Evolutionary conservation across 2,113 vertebrate genomes (phyloP).

Genomic region (Ochotona princeps): DNA sequence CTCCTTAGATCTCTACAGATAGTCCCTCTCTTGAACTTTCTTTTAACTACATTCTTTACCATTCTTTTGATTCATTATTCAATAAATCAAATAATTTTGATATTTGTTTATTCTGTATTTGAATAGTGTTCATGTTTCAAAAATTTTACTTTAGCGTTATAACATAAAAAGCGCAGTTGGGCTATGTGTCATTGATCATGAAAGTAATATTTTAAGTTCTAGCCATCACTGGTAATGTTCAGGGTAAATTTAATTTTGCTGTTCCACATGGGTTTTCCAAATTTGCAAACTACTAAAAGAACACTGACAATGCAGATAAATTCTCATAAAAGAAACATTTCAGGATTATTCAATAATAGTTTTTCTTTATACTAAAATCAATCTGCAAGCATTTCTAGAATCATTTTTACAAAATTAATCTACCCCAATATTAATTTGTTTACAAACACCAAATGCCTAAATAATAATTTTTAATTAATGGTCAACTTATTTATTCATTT

Average conservation of each 20-base stretch:
- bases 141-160: conserved; percentile 3
- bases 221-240: not conserved
- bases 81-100: not conserved
- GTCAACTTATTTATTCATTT: not conserved
- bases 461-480: conserved; percentile 4
- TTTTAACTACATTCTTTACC: not conserved
- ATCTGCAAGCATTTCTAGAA: not conserved
- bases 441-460: not conserved
- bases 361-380: not conserved
- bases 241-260: not conserved
- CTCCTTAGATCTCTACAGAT: not conserved
- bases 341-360: not conserved
- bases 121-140: not conserved
- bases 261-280: conserved; percentile 22
- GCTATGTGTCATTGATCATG: not conserved
- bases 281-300: not conserved
- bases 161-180: not conserved
- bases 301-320: not conserved
- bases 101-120: not conserved
- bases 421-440: not conserved
- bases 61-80: not conserved
- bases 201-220: not conserved
- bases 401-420: not conserved
- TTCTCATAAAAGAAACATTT: not conserved
- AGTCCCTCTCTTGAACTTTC: not conserved